Evolutionary conservation across 2,113 vertebrate species (phyloP).

Genomic region (Eretmochelys imbricata): DNA sequence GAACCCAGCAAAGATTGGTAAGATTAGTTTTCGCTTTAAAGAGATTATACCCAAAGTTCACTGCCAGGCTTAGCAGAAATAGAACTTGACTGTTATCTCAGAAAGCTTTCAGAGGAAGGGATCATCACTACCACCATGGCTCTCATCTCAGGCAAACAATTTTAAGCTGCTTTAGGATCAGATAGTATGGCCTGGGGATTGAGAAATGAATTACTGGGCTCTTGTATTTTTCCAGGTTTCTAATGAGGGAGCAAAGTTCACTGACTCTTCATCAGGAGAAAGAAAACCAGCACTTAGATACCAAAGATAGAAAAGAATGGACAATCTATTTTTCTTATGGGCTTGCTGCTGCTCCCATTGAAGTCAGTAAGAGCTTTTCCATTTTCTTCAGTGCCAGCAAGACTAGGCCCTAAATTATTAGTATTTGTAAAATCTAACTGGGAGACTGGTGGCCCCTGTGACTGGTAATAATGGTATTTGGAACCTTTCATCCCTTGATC

Average conservation of each 20-base stretch:
- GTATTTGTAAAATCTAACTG: background rate
- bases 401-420: background rate
- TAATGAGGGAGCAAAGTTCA: constrained; percentile 70
- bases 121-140: constrained; percentile 67
- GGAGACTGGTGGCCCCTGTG: background rate
- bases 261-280: background rate
- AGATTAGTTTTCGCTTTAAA: constrained; percentile 75
- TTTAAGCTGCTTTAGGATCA: constrained; percentile 79
- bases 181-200: constrained; percentile 42
- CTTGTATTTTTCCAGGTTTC: constrained; percentile 50
- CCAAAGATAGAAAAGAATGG: background rate
- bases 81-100: constrained; percentile 76
- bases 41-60: constrained; percentile 78
- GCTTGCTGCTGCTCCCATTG: background rate
- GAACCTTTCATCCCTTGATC: background rate
- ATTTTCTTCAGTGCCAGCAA: background rate
- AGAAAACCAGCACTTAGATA: constrained; percentile 29
- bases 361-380: background rate
- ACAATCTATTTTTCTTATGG: background rate
- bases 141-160: constrained; percentile 69
- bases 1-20: constrained; percentile 57
- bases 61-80: constrained; percentile 68
- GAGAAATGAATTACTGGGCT: constrained; percentile 52
- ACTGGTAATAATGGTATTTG: background rate
- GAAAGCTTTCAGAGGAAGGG: constrained; percentile 57